Evolutionary conservation across 2,797 vertebrate species (phyloP).

Genomic region (Miichthys miiuy): DNA sequence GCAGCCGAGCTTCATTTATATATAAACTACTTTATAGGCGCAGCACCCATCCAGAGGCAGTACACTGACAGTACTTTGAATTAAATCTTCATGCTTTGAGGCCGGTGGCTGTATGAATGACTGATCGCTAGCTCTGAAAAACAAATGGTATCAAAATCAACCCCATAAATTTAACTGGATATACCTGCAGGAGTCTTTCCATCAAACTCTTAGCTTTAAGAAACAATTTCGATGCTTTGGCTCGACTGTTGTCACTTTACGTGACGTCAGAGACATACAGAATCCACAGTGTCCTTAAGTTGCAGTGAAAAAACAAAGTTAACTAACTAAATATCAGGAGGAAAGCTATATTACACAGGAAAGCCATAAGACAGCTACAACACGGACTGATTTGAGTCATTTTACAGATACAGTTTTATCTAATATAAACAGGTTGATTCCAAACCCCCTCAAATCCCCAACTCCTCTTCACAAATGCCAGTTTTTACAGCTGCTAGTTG

Average conservation of each 20-base stretch:
- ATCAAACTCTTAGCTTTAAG: background rate
- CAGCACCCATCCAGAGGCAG: background rate
- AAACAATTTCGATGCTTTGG: background rate
- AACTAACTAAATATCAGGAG: background rate
- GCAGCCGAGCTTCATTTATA: conserved; percentile 16
- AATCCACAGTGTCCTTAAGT: background rate
- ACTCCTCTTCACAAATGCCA: background rate
- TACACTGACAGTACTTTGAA: conserved; percentile 7
- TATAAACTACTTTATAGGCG: conserved; percentile 12
- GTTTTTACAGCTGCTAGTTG: background rate
- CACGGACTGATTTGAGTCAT: background rate
- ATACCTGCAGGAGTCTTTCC: conserved; percentile 16
- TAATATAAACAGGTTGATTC: background rate
- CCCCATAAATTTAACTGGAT: background rate
- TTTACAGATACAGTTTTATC: background rate
- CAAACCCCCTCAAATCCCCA: background rate
- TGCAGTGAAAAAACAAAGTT: background rate
- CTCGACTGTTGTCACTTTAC: background rate
- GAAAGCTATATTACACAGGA: background rate
- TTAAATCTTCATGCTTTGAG: conserved; percentile 12
- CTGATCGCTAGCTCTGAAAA: conserved; percentile 2
- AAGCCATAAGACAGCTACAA: background rate
- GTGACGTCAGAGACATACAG: background rate
- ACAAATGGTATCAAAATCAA: conserved; percentile 8
- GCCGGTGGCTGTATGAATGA: background rate